These are phyloP conservation scores for Cataglyphis cursor DNA, from an alignment of 2,888 invertebrate genomes.

Conservation along the genomic window DNA sequence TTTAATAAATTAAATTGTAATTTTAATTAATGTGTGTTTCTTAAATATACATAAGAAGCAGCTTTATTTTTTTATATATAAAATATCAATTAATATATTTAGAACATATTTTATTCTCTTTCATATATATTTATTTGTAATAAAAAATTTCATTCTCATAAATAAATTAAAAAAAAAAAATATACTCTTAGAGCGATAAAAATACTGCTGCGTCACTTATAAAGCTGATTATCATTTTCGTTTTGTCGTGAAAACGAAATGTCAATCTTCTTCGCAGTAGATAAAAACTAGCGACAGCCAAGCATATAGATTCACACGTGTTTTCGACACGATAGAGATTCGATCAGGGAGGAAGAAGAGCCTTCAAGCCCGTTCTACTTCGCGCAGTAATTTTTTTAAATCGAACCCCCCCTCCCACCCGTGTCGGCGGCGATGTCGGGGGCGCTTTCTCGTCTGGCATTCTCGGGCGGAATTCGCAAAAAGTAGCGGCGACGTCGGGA, in stretches of 20 bases:
- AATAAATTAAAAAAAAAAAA: background rate
- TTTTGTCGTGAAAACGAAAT: background rate
- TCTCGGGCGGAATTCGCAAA: conserved; percentile 42
- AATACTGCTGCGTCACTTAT: background rate
- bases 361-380: conserved; percentile 20
- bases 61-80: background rate
- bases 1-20: conserved; percentile 7
- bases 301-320: conserved; percentile 3
- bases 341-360: conserved; percentile 11
- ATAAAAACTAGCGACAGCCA: conserved; percentile 4
- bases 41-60: background rate
- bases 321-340: conserved; percentile 34
- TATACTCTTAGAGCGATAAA: background rate
- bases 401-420: conserved; percentile 2
- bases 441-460: conserved; percentile 19
- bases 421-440: background rate
- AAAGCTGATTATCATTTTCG: background rate
- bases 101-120: background rate
- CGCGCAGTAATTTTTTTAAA: conserved; percentile 46
- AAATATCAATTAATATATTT: background rate
- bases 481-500: conserved; percentile 17
- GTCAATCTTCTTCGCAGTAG: background rate
- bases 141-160: background rate
- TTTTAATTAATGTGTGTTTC: background rate
- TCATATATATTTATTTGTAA: background rate